Base-by-base conservation (phyloP, 2,888 invertebrate genomes). In the Eilema griseolum region DNA sequence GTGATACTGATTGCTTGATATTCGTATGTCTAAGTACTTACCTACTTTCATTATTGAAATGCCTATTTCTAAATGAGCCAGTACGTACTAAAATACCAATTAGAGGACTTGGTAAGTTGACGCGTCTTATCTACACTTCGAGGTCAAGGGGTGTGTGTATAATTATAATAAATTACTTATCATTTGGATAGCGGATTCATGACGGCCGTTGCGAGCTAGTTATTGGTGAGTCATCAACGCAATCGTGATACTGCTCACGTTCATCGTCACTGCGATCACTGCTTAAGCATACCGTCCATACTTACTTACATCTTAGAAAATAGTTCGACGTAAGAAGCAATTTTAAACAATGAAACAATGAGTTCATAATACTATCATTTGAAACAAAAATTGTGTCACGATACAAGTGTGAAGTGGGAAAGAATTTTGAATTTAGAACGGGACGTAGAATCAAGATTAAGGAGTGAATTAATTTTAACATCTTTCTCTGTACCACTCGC, bases 171-270 rank as follows among this genome's bases (percentile, higher is more conserved):
- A 88, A 24, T 88, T 52, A 52, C 52, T 52, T 86, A 89, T 86
- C 84, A 76, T 76, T 73, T 79, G 80, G 81, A 82, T 85, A 86
- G 85, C 83, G 83, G 85, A 88, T 85, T 84, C 83, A 82, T 78
- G 72, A 73, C 57, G 24, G 57, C 33, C 74, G 77, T 77, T 81
- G 80, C 74, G 73, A 75, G 80, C 78, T 76, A 71, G 76, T 77
- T 75, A 75, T 72, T 67, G 71, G 77, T 88, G 87, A 86, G 78
- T 90, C 89, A 89, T 76, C 81, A 72, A 68, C 66, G 67, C 71
- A 83, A 82, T 87, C 87, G 90, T 89, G 89, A 88, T 83, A 86
- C 85, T 59, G 78, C 84, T 86, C 92, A 91, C 90, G 91, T 91
- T 83, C 83, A 77, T 82, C 81, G 80, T 71, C 20, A 52, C 61